Evolutionary conservation across 2,113 vertebrate genomes (phyloP).

Genomic region (Terrapene triunguis): DNA sequence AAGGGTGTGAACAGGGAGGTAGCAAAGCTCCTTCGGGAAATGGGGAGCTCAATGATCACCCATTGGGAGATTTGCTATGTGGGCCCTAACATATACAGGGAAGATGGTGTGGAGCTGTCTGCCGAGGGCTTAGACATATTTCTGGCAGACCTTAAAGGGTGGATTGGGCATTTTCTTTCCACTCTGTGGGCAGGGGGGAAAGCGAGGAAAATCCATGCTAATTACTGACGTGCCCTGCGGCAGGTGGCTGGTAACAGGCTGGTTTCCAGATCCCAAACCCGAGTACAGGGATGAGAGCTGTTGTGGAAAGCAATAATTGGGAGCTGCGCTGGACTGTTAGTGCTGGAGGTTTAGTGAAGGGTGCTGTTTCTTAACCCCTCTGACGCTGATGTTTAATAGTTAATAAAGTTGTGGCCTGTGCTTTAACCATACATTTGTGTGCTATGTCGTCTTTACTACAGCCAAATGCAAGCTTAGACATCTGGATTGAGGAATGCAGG

Average conservation of each 20-base stretch:
- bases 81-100: not conserved
- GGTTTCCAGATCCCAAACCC: not conserved
- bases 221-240: not conserved
- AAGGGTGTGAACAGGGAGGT: slow-evolving; percentile 70
- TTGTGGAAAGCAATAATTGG: not conserved
- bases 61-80: not conserved
- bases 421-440: not conserved
- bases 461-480: not conserved
- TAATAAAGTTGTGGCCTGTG: not conserved
- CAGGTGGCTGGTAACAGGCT: not conserved
- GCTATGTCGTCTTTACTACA: not conserved
- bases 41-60: not conserved
- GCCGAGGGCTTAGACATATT: not conserved
- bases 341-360: not conserved
- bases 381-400: not conserved
- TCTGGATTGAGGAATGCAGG: not conserved
- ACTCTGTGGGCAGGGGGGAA: not conserved
- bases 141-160: not conserved
- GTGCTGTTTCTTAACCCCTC: not conserved
- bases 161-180: not conserved
- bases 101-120: not conserved
- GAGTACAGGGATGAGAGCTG: not conserved
- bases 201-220: not conserved
- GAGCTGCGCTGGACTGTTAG: not conserved
- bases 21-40: not conserved